phyloP scores from a whole-genome alignment of 2,113 vertebrate species.

The Paradisaea rubra region DNA sequence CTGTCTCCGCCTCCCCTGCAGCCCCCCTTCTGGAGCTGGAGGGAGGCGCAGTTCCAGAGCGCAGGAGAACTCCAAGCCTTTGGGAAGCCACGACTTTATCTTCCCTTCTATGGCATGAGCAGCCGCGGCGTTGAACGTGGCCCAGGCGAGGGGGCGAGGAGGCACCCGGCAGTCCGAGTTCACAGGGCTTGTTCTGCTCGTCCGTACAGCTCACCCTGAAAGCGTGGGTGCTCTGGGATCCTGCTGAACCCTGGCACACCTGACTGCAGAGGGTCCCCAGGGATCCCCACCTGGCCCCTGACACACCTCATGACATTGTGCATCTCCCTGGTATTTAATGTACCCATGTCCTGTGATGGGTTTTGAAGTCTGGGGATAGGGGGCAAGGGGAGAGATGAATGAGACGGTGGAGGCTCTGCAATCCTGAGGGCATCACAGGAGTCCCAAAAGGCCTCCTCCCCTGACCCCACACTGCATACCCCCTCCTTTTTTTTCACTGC shows the following conservation, averaged over 20 bases:
- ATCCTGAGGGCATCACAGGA: rapidly evolving
- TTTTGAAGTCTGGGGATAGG: not conserved
- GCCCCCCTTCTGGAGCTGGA: not conserved
- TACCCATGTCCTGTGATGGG: rapidly evolving
- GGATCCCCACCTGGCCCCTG: not conserved
- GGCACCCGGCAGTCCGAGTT: not conserved
- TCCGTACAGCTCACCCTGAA: not conserved
- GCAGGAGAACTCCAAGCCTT: not conserved
- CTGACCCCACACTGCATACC: not conserved
- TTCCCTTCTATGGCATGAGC: constrained; percentile 46
- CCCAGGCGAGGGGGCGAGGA: not conserved
- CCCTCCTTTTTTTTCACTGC: not conserved
- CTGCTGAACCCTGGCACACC: not conserved
- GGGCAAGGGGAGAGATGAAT: not conserved
- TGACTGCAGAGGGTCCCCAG: not conserved
- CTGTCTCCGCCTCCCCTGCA: not conserved
- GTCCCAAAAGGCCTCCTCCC: not conserved
- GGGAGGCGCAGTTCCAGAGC: not conserved
- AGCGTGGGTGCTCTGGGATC: rapidly evolving
- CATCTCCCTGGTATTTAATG: not conserved
- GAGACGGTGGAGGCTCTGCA: rapidly evolving
- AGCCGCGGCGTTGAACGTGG: not conserved
- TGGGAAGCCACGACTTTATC: constrained; percentile 3
- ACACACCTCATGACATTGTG: not conserved
- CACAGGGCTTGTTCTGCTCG: not conserved